These are phyloP conservation scores for Eucera pruinosa DNA, from an alignment of 2,888 invertebrate species.

Conservation along the genomic window DNA sequence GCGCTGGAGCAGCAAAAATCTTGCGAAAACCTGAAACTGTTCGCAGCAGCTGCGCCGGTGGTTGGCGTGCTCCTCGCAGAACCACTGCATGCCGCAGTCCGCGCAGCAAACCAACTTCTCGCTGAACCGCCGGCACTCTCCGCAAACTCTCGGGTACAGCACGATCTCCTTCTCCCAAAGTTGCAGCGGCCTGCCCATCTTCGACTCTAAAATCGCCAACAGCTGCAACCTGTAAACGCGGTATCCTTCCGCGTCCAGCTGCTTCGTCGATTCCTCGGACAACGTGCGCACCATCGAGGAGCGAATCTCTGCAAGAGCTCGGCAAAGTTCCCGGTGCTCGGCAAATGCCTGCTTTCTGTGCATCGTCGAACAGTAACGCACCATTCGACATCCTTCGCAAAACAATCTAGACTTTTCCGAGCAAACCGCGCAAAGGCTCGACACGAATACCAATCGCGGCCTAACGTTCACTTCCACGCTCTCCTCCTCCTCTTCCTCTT, in stretches of 20 bases:
- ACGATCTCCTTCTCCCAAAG: constrained; percentile 90
- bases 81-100: constrained; percentile 87
- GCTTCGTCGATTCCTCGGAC: constrained; percentile 82
- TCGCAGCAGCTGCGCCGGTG: constrained; percentile 88
- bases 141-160: constrained; percentile 88
- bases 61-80: constrained; percentile 85
- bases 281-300: constrained; percentile 84
- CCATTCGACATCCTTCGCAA: constrained; percentile 86
- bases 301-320: constrained; percentile 87
- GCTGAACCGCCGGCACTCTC: constrained; percentile 83
- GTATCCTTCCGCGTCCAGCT: constrained; percentile 87
- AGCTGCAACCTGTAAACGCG: constrained; percentile 87
- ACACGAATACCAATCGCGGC: constrained; percentile 88
- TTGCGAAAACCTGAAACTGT: constrained; percentile 87
- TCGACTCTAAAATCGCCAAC: constrained; percentile 87
- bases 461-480: constrained; percentile 88
- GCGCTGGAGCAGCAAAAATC: constrained; percentile 87
- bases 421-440: constrained; percentile 85
- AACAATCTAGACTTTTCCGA: constrained; percentile 67
- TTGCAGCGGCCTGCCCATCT: constrained; percentile 86
- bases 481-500: constrained; percentile 73
- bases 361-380: constrained; percentile 87
- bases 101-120: constrained; percentile 87
- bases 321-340: constrained; percentile 87
- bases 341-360: constrained; percentile 87